Conservation (phyloP, 2,797 vertebrate species). For the Enteromius radiatus region DNA sequence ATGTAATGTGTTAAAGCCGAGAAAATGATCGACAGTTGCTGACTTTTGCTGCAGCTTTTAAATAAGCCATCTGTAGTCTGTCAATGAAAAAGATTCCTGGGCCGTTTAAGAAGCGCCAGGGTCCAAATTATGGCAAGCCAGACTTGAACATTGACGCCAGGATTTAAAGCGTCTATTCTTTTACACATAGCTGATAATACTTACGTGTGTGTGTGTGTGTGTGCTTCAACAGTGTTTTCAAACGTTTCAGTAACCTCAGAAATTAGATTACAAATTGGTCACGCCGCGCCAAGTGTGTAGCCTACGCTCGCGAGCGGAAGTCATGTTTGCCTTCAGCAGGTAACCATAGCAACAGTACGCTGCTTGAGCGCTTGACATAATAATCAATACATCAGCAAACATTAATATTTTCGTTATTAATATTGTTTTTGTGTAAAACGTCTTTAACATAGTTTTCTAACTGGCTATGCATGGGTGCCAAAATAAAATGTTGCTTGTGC, state of each 20-base stretch:
- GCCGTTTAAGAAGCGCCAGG: slow-evolving; percentile 1
- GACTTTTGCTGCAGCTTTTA: slow-evolving; percentile 13
- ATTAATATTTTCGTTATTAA: neutral
- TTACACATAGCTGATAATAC: neutral
- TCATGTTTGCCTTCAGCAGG: neutral
- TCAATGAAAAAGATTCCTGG: neutral
- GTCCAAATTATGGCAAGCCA: neutral
- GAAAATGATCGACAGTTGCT: slow-evolving; percentile 28
- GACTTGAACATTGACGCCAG: neutral
- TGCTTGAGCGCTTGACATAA: neutral
- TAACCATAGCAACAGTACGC: neutral
- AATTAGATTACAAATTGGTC: slow-evolving; percentile 8
- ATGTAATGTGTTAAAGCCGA: slow-evolving; percentile 37
- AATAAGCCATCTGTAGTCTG: slow-evolving; percentile 4
- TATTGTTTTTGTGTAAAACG: neutral
- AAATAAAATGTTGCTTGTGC: neutral
- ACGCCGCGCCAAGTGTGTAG: neutral
- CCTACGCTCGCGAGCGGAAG: neutral
- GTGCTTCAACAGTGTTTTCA: neutral
- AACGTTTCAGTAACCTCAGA: neutral
- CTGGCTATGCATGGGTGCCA: neutral
- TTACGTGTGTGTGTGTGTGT: neutral
- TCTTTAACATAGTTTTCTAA: neutral
- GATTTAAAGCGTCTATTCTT: neutral
- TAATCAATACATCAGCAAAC: neutral